phyloP scores from a whole-genome alignment of 1,140 invertebrate species.

The Maniola jurtina region DNA sequence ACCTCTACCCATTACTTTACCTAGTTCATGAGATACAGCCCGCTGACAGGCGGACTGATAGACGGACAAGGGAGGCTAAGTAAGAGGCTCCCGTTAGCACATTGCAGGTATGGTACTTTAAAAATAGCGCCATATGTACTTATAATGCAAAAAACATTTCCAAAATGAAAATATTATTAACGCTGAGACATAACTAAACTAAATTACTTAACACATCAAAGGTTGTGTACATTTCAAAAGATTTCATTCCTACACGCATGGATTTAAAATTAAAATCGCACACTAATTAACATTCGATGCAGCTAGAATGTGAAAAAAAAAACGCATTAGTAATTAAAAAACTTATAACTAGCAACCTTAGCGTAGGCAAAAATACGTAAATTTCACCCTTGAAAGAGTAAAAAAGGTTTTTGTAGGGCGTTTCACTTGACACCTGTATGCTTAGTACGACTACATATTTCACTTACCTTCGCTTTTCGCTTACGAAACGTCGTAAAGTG shows the following conservation, averaged over 20 bases:
- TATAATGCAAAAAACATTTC: neutral
- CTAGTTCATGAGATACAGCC: too few species aligned
- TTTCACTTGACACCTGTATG: conserved; percentile 9
- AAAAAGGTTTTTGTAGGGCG: conserved; percentile 19
- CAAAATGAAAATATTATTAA: neutral
- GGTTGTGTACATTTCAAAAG: neutral
- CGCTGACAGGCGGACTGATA: too few species aligned
- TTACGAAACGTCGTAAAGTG: too few species aligned
- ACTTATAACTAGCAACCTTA: conserved; percentile 17
- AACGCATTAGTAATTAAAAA: conserved; percentile 18
- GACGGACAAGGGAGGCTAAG: too few species aligned
- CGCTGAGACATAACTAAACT: neutral
- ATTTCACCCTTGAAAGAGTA: conserved; percentile 17
- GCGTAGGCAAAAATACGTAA: conserved; percentile 14
- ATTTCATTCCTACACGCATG: neutral
- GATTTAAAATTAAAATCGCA: neutral
- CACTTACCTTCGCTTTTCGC: too few species aligned
- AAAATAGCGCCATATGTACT: neutral
- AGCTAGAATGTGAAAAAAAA: neutral
- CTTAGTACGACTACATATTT: too few species aligned
- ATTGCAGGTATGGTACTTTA: too few species aligned
- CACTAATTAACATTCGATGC: conserved; percentile 16
- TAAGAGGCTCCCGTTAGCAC: too few species aligned
- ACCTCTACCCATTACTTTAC: too few species aligned
- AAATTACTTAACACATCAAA: neutral